phyloP scores from a whole-genome alignment of 2,113 vertebrate genomes.

The Phyllostomus discolor region DNA sequence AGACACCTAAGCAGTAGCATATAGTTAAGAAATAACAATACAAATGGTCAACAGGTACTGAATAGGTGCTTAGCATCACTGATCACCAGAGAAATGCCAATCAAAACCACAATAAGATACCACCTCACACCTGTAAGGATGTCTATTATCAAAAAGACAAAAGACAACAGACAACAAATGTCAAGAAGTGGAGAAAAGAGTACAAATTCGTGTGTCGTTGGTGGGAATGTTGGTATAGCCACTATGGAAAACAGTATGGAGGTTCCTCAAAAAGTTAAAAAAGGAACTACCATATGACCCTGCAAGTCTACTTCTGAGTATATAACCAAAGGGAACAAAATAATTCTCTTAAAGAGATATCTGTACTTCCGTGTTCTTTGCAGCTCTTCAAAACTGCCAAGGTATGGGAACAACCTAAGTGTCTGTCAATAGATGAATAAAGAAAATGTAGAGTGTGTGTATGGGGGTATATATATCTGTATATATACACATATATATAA shows the following conservation, averaged over 20 bases:
- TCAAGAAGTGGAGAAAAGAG: not conserved
- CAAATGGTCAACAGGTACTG: not conserved
- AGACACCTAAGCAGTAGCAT: not conserved
- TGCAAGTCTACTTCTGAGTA: not conserved
- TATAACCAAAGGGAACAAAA: not conserved
- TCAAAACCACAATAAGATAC: not conserved
- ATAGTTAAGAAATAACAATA: slow-evolving; percentile 9
- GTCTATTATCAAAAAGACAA: not conserved
- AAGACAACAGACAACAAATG: not conserved
- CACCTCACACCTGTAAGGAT: not conserved
- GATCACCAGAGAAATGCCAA: not conserved
- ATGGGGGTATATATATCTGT: no score
- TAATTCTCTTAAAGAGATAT: not conserved
- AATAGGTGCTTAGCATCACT: not conserved
- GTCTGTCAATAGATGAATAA: not conserved
- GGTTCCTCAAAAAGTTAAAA: not conserved
- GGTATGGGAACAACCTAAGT: not conserved
- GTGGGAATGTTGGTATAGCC: not conserved
- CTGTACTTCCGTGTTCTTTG: not conserved
- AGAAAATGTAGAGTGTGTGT: not conserved
- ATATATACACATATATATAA: no score
- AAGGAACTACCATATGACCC: not conserved
- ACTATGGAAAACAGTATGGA: not conserved
- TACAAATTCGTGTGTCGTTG: not conserved
- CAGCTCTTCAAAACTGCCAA: not conserved